Evolutionary conservation across 2,797 vertebrate genomes (phyloP), one percentile per base, ranked within the genome.

Genomic region (Hozukius guyotensis): DNA sequence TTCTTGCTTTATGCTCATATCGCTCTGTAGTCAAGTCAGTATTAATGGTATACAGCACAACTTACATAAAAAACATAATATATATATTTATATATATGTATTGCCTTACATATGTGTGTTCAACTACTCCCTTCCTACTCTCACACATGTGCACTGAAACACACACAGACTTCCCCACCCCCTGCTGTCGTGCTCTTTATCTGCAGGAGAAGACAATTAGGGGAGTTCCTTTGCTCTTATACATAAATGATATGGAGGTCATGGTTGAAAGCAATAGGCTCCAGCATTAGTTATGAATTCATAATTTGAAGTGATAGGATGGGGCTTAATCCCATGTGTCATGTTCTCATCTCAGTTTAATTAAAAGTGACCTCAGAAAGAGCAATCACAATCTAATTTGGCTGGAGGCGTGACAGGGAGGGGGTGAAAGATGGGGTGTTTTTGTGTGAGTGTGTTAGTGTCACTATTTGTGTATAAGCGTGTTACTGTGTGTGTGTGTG

Each of bases 311-410:
- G 85, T 72, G 79, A 80, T 89, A 88, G 83, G 87, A 90, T 80
- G 88, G 80, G 88, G 89, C 89, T 88, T 94, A 93, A 95, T 96
- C 94, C 95, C 88, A 87, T 87, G 89, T 91, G 93, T 87, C 92
- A 89, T 92, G 87, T 93, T 93, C 91, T 94, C 92, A 92, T 94
- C 93, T 91, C 86, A 78, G 86, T 95, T 95, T 96, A 95, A 96
- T 96, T 95, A 95, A 95, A 95, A 93, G 90, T 95, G 94, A 95
- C 94, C 93, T 93, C 92, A 60, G 91, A 94, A 93, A 90, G 92
- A 94, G 93, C 93, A 93, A 93, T 95, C 92, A 93, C 89, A 93
- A 94, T 95, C 92, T 94, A 94, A 95, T 95, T 95, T 93, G 83
- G 86, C 84, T 88, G 87, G 80, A 90, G 85, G 88, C 87, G 71